Evolutionary conservation across 2,797 vertebrate genomes (phyloP), one percentile per base, ranked within the genome.

Genomic region (Sebastes paucispinis): DNA sequence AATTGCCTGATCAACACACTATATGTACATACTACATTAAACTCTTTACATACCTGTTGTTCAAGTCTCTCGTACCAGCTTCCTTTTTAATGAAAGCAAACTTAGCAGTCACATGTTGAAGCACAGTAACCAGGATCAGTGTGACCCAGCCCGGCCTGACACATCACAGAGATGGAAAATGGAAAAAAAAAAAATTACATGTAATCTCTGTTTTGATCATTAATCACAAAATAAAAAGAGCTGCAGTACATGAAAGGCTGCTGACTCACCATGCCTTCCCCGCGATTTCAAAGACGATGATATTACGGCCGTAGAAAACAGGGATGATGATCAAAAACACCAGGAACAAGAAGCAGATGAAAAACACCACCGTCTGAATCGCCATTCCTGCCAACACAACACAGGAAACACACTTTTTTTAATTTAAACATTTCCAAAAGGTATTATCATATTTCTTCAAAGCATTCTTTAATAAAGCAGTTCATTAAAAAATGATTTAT

Each of bases 141-240:
- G 94, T 96, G 88, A 99, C 72, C 98, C 98, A 99, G 89, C 94
- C 97, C 5, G 97, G 97, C 98, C 98, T 99, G 90, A 73, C 6
- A 67, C 5, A 32, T 7, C 22, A 59, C 68, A 67, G 2, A 32
- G 11, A 52, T 12, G n/a, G 8, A 58, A 2, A 31, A 31, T 43
- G 39, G 3, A 18, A 18, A 47, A 47, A 47, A 47, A 47, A 18
- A 4, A 0, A 16, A 22, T 64, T 2, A 9, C 29, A 59, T 4
- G 4, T 52, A 18, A 27, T 18, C 14, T 29, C 25, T 24, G 13
- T 50, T 59, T 18, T 54, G 13, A 47, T 64, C 11, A 10, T 1
- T 16, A 29, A 36, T 32, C 4, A 20, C 6, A 43, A 39, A 64
- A n/a, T 24, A 0, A 2, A 34, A 25, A 20, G 1, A 47, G 2